These are phyloP conservation scores for Holothuria glaberrima DNA, from an alignment of 35 echinoderm and acorn worm genomes.

Conservation along the genomic window DNA sequence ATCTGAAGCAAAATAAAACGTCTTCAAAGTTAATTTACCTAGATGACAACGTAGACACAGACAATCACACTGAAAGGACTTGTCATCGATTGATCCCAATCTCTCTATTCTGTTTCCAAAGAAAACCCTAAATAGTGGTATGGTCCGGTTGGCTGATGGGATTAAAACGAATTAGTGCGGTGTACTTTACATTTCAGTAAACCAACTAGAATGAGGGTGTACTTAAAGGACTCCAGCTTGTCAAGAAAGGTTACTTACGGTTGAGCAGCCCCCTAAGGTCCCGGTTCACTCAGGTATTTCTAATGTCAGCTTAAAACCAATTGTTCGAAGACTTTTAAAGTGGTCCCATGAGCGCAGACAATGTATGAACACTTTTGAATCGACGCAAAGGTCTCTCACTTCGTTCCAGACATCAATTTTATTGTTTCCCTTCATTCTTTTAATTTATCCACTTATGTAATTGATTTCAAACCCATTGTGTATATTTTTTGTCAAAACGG, in stretches of 20 bases:
- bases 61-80: neutral
- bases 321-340: slow-evolving; percentile 24
- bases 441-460: slow-evolving; percentile 15
- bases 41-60: neutral
- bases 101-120: neutral
- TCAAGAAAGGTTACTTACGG: slow-evolving; percentile 30
- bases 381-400: neutral
- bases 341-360: slow-evolving; percentile 26
- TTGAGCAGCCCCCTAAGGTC: slow-evolving; percentile 7
- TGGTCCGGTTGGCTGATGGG: slow-evolving; percentile 16
- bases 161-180: slow-evolving; percentile 45
- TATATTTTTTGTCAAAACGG: neutral
- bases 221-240: slow-evolving; percentile 24
- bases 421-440: slow-evolving; percentile 11
- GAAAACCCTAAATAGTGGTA: slow-evolving; percentile 26
- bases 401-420: neutral
- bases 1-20: neutral
- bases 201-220: slow-evolving; percentile 31
- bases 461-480: slow-evolving; percentile 35
- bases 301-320: slow-evolving; percentile 39
- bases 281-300: slow-evolving; percentile 16
- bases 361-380: neutral
- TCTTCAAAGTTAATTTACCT: slow-evolving; percentile 37
- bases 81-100: slow-evolving; percentile 19
- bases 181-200: slow-evolving; percentile 37